Base-by-base conservation (phyloP, 2,888 invertebrate species). In the Danaus chrysippus region DNA sequence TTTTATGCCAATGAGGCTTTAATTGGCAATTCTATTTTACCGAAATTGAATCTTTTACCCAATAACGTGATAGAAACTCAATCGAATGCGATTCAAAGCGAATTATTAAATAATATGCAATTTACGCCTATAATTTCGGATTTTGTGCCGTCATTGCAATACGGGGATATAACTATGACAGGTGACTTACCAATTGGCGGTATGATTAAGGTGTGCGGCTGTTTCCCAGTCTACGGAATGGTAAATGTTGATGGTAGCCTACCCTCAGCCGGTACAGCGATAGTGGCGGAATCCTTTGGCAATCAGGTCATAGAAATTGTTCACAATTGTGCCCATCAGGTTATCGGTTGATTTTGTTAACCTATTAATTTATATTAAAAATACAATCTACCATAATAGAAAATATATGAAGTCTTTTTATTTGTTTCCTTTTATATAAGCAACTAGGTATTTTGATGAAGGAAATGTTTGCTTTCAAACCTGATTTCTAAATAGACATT, bases 211-310 rank as follows among this genome's bases (percentile, higher is more conserved):
- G 83, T 88, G 0, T 78, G 76, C 42, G 87, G 87, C 0, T 76
- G 83, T 1, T 86, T 88, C 75, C 88, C 88, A 0, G 84, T 87
- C 0, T 87, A 87, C 57, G 88, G 87, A 0, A 79, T 79, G 15
- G 79, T 87, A 1, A 78, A 78, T 0, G 74, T 88, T 0, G 86
- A 87, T 65, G 87, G 88, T 0, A 69, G 71, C 0, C 67, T 88
- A 11, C 86, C 87, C 1, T 83, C 87, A 0, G 67, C 73, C 54
- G 88, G 88, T 2, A 78, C 77, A 0, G 87, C 86, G 0, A 68
- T 79, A 1, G 84, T 87, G 1, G 68, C 71, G 0, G 72, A 71
- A 1, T 78, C 81, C 42, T 70, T 84, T 6, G 82, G 78, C 0
- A 77, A 76, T 1, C 70, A 71, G 42, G 59, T 71, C 9, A 59